These are phyloP conservation scores for Monopis laevigella DNA, from an alignment of 2,888 invertebrate genomes.

Conservation along the genomic window DNA sequence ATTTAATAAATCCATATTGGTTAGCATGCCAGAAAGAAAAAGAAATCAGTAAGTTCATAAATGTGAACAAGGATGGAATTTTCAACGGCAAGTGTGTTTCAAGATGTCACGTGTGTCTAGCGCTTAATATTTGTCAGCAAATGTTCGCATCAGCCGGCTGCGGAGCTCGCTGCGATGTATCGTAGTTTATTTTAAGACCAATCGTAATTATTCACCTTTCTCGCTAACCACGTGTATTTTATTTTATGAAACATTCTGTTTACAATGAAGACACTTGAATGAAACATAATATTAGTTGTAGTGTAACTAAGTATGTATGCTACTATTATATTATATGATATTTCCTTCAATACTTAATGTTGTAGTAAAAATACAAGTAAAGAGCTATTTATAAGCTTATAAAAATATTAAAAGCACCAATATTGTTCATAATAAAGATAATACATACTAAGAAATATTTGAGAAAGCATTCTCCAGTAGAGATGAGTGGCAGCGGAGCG, in stretches of 20 bases:
- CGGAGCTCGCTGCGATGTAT: slow-evolving; percentile 58
- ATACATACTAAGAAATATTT: slow-evolving; percentile 6
- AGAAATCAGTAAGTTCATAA: slow-evolving; percentile 1
- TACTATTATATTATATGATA: too few relatives aligned
- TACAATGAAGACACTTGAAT: background rate
- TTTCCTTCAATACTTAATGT: too few relatives aligned
- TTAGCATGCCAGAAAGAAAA: too few relatives aligned
- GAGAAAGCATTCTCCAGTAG: slow-evolving; percentile 2
- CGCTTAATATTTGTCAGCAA: slow-evolving; percentile 63
- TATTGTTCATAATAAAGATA: too few relatives aligned
- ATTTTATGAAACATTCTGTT: background rate
- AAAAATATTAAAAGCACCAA: too few relatives aligned
- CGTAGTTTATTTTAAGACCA: slow-evolving; percentile 56
- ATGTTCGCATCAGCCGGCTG: slow-evolving; percentile 56
- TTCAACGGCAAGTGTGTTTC: slow-evolving; percentile 22
- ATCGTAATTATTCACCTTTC: slow-evolving; percentile 51
- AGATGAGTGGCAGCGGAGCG: slow-evolving; percentile 5
- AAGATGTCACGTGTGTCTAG: slow-evolving; percentile 25
- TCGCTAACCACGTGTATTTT: slow-evolving; percentile 7
- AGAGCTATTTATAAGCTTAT: too few relatives aligned
- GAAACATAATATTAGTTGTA: background rate
- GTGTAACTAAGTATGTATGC: too few relatives aligned
- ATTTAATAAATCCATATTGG: too few relatives aligned
- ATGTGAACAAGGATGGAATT: slow-evolving; percentile 27
- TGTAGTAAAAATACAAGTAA: too few relatives aligned